Conservation (phyloP, 2,113 vertebrate genomes). For the Syrrhaptes paradoxus region DNA sequence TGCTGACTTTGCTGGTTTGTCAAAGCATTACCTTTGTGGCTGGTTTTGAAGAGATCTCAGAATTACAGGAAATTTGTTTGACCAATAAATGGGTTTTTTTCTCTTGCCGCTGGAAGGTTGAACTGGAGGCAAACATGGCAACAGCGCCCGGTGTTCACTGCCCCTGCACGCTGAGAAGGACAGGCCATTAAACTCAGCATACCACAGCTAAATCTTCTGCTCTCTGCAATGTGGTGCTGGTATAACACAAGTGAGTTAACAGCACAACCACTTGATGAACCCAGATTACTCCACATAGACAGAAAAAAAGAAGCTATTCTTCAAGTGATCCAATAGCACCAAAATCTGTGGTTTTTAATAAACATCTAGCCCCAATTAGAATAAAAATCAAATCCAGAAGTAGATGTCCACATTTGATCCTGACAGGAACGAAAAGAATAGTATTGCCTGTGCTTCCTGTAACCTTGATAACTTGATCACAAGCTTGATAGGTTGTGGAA, state of each 20-base stretch:
- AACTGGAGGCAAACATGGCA: background rate
- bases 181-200: background rate
- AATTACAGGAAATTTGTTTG: background rate
- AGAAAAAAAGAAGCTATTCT: background rate
- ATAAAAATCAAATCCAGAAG: background rate
- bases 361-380: background rate
- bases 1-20: background rate
- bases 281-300: background rate
- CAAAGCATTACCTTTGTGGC: background rate
- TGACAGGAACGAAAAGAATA: background rate
- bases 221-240: background rate
- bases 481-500: background rate
- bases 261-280: background rate
- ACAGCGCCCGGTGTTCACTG: background rate
- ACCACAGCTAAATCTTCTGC: background rate
- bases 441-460: background rate
- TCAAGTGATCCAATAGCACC: background rate
- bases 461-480: background rate
- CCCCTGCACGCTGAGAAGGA: background rate
- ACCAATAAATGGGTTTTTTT: background rate
- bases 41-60: background rate
- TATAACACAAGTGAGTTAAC: background rate
- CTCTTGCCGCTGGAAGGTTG: background rate
- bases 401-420: background rate
- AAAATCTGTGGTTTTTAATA: background rate